Evolutionary conservation across 2,888 invertebrate genomes (phyloP).

Genomic region (Erannis defoliaria): DNA sequence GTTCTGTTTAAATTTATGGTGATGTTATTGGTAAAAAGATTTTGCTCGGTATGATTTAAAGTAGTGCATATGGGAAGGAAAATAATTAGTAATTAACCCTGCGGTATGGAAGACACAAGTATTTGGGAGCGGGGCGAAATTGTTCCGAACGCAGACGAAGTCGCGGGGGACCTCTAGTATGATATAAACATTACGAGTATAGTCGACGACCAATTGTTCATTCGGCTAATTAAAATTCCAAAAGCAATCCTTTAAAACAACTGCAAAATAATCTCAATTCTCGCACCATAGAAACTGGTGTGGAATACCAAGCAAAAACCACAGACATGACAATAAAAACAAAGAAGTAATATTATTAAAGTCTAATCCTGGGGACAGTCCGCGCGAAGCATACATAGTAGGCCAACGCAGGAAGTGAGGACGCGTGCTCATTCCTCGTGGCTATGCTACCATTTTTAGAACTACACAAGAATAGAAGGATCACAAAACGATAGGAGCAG

Average conservation of each 20-base stretch:
- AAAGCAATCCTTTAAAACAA: conserved; percentile 7
- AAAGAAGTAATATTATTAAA: conserved; percentile 39
- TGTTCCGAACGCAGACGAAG: no score
- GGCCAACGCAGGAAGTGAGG: conserved; percentile 65
- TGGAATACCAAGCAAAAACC: conserved; percentile 25
- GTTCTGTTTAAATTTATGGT: no score
- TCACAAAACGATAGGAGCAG: background rate
- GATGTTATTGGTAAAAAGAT: no score
- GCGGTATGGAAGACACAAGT: no score
- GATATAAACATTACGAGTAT: background rate
- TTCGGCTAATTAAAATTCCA: conserved; percentile 16
- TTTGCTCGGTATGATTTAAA: no score
- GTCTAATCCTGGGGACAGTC: conserved; percentile 55
- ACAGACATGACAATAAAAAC: conserved; percentile 17
- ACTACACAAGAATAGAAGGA: conserved; percentile 37
- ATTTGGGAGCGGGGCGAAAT: no score
- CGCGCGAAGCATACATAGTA: conserved; percentile 65
- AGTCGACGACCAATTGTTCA: background rate
- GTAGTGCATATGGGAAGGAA: no score
- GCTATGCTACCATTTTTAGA: conserved; percentile 64
- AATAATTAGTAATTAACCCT: no score
- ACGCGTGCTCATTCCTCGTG: conserved; percentile 66
- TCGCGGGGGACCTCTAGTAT: no score
- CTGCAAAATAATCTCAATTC: conserved; percentile 26
- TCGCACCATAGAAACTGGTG: conserved; percentile 17